Conservation (phyloP, 1,140 invertebrate species). For the Lasioglossum albipes region DNA sequence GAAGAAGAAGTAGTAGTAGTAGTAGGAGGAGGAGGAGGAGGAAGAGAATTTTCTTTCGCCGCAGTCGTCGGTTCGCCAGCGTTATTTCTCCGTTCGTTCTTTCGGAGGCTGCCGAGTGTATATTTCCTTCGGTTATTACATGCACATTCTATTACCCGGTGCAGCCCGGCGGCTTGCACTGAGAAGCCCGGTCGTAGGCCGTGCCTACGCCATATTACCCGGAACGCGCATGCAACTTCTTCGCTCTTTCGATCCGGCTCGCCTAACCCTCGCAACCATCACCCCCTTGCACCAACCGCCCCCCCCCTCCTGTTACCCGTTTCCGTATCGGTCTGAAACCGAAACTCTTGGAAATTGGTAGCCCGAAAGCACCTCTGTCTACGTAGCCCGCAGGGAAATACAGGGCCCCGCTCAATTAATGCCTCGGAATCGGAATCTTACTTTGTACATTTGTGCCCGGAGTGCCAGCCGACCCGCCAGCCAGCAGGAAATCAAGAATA, state of each 20-base stretch:
- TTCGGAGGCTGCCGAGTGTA: conserved; percentile 64
- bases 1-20: too few species aligned
- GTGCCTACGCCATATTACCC: conserved; percentile 68
- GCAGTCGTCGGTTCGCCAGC: not conserved
- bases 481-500: conserved; percentile 73
- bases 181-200: conserved; percentile 58
- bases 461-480: conserved; percentile 30
- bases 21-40: not conserved
- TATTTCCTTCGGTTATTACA: conserved; percentile 75
- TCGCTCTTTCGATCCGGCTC: conserved; percentile 32
- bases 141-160: conserved; percentile 76
- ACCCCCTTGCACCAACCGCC: not conserved
- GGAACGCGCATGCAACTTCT: conserved; percentile 63
- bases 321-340: conserved; percentile 65
- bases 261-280: too few species aligned
- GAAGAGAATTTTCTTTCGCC: conserved; percentile 20
- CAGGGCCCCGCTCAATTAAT: conserved; percentile 74
- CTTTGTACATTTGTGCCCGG: conserved; percentile 65
- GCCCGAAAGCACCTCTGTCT: conserved; percentile 55
- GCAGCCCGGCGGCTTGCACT: conserved; percentile 52
- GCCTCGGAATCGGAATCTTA: conserved; percentile 76
- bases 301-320: conserved; percentile 28
- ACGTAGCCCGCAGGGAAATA: conserved; percentile 76
- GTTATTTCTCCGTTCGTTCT: conserved; percentile 58
- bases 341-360: conserved; percentile 69